phyloP scores from a whole-genome alignment of 2,888 invertebrate genomes.

The Drosophila nr. perissopoda region DNA sequence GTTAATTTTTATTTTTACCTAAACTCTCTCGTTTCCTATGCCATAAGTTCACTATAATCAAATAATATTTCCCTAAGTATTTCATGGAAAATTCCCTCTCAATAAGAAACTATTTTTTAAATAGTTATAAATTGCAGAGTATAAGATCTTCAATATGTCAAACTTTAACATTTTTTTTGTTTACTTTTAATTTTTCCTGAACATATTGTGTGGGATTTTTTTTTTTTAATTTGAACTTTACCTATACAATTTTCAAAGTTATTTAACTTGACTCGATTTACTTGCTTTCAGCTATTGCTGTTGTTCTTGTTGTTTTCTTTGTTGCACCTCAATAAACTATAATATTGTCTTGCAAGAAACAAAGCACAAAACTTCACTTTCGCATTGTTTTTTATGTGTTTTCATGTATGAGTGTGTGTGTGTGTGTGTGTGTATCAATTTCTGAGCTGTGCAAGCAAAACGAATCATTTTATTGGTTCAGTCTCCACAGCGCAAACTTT shows the following conservation, averaged over 20 bases:
- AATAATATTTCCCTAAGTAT: not conserved
- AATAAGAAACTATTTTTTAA: not conserved
- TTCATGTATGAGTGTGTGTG: constrained; percentile 32
- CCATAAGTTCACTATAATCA: not conserved
- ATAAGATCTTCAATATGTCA: constrained; percentile 1
- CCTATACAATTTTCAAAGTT: constrained; percentile 74
- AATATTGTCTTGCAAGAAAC: constrained; percentile 50
- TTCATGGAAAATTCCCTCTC: not conserved
- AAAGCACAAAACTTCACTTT: constrained; percentile 32
- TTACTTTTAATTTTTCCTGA: constrained; percentile 17
- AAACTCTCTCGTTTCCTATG: not conserved
- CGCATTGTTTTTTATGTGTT: constrained; percentile 4
- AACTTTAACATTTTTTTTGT: not conserved
- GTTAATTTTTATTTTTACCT: not conserved
- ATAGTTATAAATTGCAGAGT: not conserved
- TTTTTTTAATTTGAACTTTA: constrained; percentile 35
- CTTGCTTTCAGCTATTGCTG: constrained; percentile 17
- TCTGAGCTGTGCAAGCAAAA: constrained; percentile 51
- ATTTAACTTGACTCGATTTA: constrained; percentile 71
- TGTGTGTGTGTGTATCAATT: constrained; percentile 69
- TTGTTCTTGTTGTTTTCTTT: constrained; percentile 14
- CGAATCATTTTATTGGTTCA: constrained; percentile 79
- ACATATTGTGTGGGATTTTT: constrained; percentile 22
- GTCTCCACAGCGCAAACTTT: constrained; percentile 74
- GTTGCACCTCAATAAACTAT: constrained; percentile 47